Conservation (phyloP, 2,113 vertebrate genomes). For the Arenaria interpres region DNA sequence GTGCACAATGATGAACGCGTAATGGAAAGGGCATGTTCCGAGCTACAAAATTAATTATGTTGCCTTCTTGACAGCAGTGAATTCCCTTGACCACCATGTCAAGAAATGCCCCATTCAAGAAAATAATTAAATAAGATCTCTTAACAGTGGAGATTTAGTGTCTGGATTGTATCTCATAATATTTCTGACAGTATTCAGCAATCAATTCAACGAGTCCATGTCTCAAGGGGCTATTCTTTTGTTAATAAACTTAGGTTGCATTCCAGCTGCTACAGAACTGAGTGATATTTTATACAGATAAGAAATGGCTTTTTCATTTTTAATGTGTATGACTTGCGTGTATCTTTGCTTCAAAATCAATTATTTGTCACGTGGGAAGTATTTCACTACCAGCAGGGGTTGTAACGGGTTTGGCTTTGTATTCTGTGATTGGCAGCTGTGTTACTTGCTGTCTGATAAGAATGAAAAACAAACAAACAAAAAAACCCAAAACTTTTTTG, state of each 20-base stretch:
- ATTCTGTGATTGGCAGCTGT: neutral
- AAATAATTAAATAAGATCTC: constrained; percentile 28
- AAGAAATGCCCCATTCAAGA: neutral
- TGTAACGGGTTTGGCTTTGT: neutral
- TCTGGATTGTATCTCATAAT: constrained; percentile 15
- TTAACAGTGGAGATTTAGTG: neutral
- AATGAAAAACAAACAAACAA: neutral
- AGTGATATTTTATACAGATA: neutral
- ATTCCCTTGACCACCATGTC: neutral
- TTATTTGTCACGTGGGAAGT: neutral
- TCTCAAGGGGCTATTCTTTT: constrained; percentile 26
- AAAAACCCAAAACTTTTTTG: neutral
- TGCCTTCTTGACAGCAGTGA: neutral
- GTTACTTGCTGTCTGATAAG: neutral
- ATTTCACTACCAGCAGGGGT: neutral
- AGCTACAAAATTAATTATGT: neutral
- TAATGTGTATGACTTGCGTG: neutral
- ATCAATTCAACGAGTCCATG: neutral
- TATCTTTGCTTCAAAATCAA: constrained; percentile 4
- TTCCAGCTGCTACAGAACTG: neutral
- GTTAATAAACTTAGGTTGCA: constrained; percentile 33
- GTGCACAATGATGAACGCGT: neutral
- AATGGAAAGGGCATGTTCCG: neutral
- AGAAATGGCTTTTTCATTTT: constrained; percentile 37
- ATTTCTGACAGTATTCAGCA: constrained; percentile 31